Conservation (phyloP, 2,113 vertebrate genomes). For the Thamnaconus septentrionalis region DNA sequence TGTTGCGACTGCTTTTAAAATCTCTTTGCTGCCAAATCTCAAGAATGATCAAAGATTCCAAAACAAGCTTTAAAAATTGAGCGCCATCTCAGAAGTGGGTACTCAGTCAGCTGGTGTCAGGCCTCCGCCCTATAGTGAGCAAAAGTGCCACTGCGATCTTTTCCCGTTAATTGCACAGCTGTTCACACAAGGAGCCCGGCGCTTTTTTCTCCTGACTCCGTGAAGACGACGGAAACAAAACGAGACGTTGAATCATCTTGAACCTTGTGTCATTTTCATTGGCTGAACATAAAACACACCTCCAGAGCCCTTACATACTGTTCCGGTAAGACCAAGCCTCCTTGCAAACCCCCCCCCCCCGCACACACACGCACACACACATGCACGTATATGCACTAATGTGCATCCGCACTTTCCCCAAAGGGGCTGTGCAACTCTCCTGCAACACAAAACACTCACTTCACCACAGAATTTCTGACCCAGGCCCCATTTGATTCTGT, state of each 20-base stretch:
- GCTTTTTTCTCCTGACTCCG: neutral
- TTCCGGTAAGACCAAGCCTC: conserved; percentile 64
- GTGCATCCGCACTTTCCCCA: too few species aligned
- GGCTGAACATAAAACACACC: conserved; percentile 46
- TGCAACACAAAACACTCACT: neutral
- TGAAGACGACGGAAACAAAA: neutral
- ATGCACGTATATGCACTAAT: neutral
- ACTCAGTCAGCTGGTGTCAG: too few species aligned
- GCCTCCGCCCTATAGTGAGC: too few species aligned
- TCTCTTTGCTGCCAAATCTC: too few species aligned
- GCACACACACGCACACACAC: conserved; percentile 26
- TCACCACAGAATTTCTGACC: too few species aligned
- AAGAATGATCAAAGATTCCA: too few species aligned
- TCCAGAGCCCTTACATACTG: conserved; percentile 49
- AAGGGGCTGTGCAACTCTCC: neutral
- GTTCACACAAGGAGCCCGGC: neutral
- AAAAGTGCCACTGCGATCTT: too few species aligned
- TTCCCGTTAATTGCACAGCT: neutral
- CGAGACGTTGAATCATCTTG: conserved; percentile 55
- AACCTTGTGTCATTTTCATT: conserved; percentile 49
- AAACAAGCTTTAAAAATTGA: too few species aligned
- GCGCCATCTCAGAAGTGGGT: too few species aligned
- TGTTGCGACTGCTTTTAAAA: too few species aligned
- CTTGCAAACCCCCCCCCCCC: conserved; percentile 21
- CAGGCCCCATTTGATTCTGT: too few species aligned